Evolutionary conservation across 2,888 invertebrate genomes (phyloP).

Genomic region (Yponomeuta plumbellus): DNA sequence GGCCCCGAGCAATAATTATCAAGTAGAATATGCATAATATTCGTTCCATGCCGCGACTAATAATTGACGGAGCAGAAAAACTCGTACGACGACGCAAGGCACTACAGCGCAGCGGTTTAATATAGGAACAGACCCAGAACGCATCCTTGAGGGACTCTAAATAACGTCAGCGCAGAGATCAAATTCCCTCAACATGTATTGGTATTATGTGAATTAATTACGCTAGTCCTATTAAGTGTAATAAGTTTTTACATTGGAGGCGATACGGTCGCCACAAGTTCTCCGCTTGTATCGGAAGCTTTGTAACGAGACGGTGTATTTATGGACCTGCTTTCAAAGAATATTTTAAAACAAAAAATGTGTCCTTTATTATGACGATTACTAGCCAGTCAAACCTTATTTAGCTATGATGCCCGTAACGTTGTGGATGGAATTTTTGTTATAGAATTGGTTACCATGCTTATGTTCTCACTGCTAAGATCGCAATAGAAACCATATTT

Average conservation of each 20-base stretch:
- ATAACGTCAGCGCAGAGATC: neutral
- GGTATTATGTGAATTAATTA: conserved; percentile 4
- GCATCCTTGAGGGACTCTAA: conserved; percentile 2
- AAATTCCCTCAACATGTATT: conserved; percentile 1
- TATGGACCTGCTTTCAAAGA: neutral
- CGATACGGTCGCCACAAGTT: conserved; percentile 9
- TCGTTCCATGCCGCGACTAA: conserved; percentile 17
- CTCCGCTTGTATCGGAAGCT: conserved; percentile 3
- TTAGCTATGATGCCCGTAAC: neutral
- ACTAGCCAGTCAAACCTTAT: neutral
- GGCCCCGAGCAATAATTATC: conserved; percentile 26
- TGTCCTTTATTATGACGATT: conserved; percentile 3
- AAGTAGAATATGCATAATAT: conserved; percentile 20
- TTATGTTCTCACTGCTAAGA: neutral
- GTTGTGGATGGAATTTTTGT: neutral
- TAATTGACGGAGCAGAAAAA: conserved; percentile 17
- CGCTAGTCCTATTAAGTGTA: neutral
- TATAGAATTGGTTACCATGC: neutral
- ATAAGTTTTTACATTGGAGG: neutral
- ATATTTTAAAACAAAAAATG: conserved; percentile 8
- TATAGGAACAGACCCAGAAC: neutral
- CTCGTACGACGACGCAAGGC: conserved; percentile 6
- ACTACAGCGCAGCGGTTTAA: neutral
- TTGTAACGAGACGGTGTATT: neutral
- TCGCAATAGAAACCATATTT: conserved; percentile 9